Percentiles rank a stretch among this genome's conserved stretches.
These are phyloP conservation scores for Catharus bicknelli DNA, from an alignment of 2,113 vertebrate species.

Conservation along the genomic window DNA sequence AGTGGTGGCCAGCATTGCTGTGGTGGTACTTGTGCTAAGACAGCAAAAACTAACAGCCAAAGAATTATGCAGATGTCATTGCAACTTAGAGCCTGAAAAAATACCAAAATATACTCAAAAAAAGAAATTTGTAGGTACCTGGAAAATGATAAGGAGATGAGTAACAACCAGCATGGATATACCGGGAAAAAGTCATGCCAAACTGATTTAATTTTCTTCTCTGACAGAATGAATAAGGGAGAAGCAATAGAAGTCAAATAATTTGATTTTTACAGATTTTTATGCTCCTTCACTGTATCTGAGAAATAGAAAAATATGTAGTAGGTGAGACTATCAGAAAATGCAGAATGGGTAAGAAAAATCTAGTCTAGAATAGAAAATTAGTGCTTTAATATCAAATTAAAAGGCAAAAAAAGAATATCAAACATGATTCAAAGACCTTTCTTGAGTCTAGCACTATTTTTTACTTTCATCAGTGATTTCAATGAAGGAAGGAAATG, in stretches of 20 bases:
- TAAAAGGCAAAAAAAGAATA: neutral
- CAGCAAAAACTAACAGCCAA: neutral
- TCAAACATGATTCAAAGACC: neutral
- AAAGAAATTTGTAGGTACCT: neutral
- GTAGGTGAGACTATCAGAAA: neutral
- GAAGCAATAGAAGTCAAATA: neutral
- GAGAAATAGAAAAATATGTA: neutral
- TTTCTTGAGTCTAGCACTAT: neutral
- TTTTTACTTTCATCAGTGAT: neutral
- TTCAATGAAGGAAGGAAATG: neutral
- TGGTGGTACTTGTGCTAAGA: neutral
- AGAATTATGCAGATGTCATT: neutral
- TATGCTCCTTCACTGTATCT: neutral
- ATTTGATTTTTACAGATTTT: neutral
- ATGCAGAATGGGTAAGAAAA: neutral
- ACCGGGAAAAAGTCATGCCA: neutral
- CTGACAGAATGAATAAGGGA: neutral
- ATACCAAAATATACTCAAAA: neutral
- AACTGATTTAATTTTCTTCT: conserved; percentile 23
- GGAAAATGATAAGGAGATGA: neutral
- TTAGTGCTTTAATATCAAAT: neutral
- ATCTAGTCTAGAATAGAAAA: neutral
- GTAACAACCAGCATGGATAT: neutral
- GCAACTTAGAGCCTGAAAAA: neutral
- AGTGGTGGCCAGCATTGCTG: neutral